Base-by-base conservation (phyloP, 2,113 vertebrate species). In the Hemicordylus capensis region DNA sequence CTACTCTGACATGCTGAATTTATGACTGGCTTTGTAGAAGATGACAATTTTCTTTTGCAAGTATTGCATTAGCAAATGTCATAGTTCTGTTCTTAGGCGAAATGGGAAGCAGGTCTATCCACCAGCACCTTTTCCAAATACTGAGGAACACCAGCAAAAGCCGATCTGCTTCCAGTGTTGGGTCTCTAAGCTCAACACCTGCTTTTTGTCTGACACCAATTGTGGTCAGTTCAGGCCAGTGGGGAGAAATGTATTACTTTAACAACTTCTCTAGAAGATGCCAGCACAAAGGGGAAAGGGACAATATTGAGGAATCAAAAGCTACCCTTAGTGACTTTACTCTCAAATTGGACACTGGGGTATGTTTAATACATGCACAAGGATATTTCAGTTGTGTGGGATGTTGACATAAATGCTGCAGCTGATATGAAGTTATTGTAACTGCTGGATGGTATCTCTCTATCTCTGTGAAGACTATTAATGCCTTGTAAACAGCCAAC, bases 401-500 rank as follows among this genome's bases (percentile, higher is more conserved):
- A n/a, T 46, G 44, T 67, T 42, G 48, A 51, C 79, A 80, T 85
- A 87, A 74, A 80, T 90, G 75, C 48, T 39, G 63, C 81, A 77
- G 81, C 75, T 92, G 87, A 70, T 91, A 88, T 90, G 31, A 80
- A 87, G 44, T 92, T 80, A 88, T 90, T 91, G 66, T 44, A 83
- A 58, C 79, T 92, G 78, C 59, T 44, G 54, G 84, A 88, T 94
- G 93, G 95, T 96, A 95, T 96, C 95, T 93, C 95, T 95, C 95
- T 96, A 94, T 96, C 95, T 96, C 96, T 95, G 76, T 86, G 58
- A 84, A 86, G 90, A 95, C 94, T 93, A 91, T 95, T 76, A 95
- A 95, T 96, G 96, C 96, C 96, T 96, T 96, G 90, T 94, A 92
- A 96, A 95, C 95, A 95, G 93, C 94, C 93, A 95, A 96, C 94